Base-by-base conservation (phyloP, 2,797 vertebrate genomes). In the Molossus alvarezi region DNA sequence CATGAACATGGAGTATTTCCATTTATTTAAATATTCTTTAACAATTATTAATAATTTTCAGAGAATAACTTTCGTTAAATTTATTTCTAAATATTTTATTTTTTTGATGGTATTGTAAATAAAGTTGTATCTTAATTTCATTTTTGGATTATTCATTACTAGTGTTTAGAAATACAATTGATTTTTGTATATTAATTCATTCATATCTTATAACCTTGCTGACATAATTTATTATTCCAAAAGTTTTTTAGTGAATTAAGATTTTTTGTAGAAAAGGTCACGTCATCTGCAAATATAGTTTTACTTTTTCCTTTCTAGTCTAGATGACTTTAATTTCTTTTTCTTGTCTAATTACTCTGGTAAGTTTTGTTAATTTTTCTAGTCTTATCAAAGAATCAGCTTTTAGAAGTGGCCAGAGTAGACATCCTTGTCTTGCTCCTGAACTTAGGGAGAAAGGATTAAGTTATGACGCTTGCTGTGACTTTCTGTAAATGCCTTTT, bases 221-320 rank as follows among this genome's bases (percentile, higher is more conserved):
- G 55, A 97, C 88, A 58, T 75, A 9, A 81, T 77, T 83, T 83
- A 89, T 94, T 94, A 72, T 71, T 71, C 1, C 58, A 48, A 57
- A 93, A 83, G 64, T 21, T 81, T 82, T 95, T 60, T 91, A 69
- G 29, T 81, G 10, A 20, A 55, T 93, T 81, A 80, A 67, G n/a
- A 62, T 88, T 91, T 92, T 82, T 62, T 27, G 55, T 67, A 55
- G 86, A 77, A 20, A 75, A 73, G 8, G 73, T 64, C 33, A 67
- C 53, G 37, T 76, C 27, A 80, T 57, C 57, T 77, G 27, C 45
- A 69, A 81, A 86, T 62, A 75, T 45, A 81, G 55, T 84, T 90
- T 90, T 89, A 25, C 18, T 62, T 90, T 67, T 80, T 95, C 17
- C 27, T 82, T 83, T 87, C 33, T 21, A 67, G n/a, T 64, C 51